Conservation (phyloP, 2,797 vertebrate species). For the Acrossocheilus wenchowensis region DNA sequence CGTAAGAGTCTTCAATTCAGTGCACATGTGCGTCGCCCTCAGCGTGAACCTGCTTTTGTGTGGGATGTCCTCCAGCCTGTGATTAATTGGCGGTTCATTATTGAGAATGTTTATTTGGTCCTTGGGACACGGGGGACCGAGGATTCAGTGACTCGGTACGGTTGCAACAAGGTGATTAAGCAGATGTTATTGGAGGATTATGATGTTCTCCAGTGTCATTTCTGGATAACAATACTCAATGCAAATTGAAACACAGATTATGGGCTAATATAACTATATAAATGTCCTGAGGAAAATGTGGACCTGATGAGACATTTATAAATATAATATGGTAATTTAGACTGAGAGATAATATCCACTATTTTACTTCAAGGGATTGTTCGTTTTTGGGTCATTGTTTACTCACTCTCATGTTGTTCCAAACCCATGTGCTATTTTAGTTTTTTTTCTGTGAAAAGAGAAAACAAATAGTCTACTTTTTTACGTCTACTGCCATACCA, state of each 20-base stretch:
- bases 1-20: constrained; percentile 6
- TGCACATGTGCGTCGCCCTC: constrained; percentile 21
- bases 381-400: background rate
- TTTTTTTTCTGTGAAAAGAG: background rate
- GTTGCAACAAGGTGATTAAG: constrained; percentile 36
- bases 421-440: background rate
- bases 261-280: constrained; percentile 24
- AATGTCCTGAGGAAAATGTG: constrained; percentile 18
- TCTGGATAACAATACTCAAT: constrained; percentile 22
- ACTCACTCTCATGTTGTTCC: background rate
- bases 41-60: constrained; percentile 34
- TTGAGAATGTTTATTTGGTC: constrained; percentile 41
- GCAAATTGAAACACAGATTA: constrained; percentile 30
- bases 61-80: constrained; percentile 40
- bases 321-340: constrained; percentile 6
- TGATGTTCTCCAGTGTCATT: constrained; percentile 39
- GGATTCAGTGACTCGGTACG: constrained; percentile 35
- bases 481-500: background rate
- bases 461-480: background rate
- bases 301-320: constrained; percentile 12
- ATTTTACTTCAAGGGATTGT: constrained; percentile 14
- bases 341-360: constrained; percentile 1
- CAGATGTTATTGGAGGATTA: constrained; percentile 44
- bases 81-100: constrained; percentile 51
- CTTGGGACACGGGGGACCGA: constrained; percentile 29